phyloP scores from a whole-genome alignment of 2,113 vertebrate genomes.

The Silurus meridionalis region DNA sequence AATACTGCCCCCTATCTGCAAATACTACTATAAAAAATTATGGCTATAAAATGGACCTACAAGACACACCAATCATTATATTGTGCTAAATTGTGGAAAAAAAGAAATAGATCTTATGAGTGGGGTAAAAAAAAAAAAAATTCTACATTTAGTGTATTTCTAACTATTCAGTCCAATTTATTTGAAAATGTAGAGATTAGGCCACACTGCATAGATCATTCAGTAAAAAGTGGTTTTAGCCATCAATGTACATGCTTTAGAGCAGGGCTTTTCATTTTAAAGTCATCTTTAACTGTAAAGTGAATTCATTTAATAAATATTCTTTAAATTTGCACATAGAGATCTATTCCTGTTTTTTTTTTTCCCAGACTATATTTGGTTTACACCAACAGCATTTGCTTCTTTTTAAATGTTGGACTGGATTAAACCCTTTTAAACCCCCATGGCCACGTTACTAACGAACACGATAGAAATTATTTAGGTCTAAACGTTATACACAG shows the following conservation, averaged over 20 bases:
- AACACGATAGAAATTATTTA: neutral
- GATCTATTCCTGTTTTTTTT: neutral
- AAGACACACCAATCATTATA: neutral
- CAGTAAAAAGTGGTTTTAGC: neutral
- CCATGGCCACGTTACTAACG: neutral
- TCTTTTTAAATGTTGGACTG: neutral
- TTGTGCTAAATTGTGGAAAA: no score
- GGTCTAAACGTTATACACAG: neutral
- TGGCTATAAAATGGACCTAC: neutral
- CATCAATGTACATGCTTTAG: neutral
- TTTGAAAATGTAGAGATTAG: neutral
- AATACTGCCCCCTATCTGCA: constrained; percentile 28
- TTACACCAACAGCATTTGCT: neutral
- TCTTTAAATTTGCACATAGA: neutral
- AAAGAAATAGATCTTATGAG: neutral
- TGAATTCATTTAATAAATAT: neutral
- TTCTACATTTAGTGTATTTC: neutral
- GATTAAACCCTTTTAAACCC: neutral
- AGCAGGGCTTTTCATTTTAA: neutral
- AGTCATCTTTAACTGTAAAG: neutral
- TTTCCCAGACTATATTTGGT: neutral
- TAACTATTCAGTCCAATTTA: neutral
- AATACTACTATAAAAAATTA: neutral
- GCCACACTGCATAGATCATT: neutral
- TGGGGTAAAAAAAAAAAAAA: neutral